Conservation (phyloP, 1,140 invertebrate species). For the Lepidostoma basale region DNA sequence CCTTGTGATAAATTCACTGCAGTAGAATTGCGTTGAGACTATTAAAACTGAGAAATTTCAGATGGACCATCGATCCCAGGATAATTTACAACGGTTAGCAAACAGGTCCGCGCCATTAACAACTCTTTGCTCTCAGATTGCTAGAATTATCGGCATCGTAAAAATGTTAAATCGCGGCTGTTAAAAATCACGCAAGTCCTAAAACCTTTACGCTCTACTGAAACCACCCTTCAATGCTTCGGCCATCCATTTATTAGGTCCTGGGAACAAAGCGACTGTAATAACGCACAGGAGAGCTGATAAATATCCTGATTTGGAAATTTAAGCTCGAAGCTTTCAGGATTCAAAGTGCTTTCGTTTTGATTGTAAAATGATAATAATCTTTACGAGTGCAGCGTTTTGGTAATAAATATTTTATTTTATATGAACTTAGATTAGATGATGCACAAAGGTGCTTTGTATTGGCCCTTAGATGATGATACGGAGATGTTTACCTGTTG, state of each 20-base stretch:
- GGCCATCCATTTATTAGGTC: conserved; percentile 3
- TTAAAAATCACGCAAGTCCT: conserved; percentile 24
- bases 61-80: too few relatives aligned
- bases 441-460: too few relatives aligned
- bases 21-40: too few relatives aligned
- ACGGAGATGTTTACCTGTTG: too few relatives aligned
- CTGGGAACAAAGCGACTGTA: conserved; percentile 12
- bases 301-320: not conserved
- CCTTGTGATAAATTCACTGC: too few relatives aligned
- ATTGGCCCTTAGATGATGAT: too few relatives aligned
- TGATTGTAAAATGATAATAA: too few relatives aligned
- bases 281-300: conserved; percentile 8
- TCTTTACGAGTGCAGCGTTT: too few relatives aligned
- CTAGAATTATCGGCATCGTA: conserved; percentile 23
- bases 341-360: too few relatives aligned
- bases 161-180: conserved; percentile 28
- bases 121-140: conserved; percentile 10
- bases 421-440: too few relatives aligned
- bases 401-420: too few relatives aligned
- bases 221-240: not conserved
- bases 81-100: not conserved
- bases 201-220: conserved; percentile 14
- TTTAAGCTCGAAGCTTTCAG: not conserved
- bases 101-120: not conserved
- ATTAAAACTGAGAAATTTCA: too few relatives aligned